Evolutionary conservation across 1,140 invertebrate genomes (phyloP).

Genomic region (Drosophila busckii): DNA sequence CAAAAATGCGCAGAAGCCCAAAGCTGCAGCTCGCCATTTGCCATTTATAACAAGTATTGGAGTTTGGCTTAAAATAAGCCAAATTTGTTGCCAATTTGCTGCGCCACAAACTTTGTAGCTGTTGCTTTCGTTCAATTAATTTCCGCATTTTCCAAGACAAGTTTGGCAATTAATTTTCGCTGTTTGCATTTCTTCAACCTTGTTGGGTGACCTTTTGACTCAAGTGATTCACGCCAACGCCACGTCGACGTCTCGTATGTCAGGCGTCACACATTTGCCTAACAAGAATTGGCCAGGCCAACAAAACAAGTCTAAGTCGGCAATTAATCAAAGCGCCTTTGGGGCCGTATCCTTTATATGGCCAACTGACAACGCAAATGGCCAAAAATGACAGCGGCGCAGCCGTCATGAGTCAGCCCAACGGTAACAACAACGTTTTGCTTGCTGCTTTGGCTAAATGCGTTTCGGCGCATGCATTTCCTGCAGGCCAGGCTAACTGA

Average conservation of each 20-base stretch:
- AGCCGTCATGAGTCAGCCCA: conserved; percentile 67
- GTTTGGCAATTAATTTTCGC: conserved; percentile 68
- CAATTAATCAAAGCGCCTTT: conserved; percentile 74
- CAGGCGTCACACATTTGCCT: conserved; percentile 46
- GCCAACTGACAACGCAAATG: conserved; percentile 70
- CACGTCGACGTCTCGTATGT: conserved; percentile 24
- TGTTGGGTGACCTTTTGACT: conserved; percentile 72
- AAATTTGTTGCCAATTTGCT: conserved; percentile 74
- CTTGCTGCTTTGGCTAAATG: conserved; percentile 52
- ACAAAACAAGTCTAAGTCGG: conserved; percentile 74
- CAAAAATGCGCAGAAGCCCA: conserved; percentile 74
- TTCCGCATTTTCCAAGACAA: conserved; percentile 73
- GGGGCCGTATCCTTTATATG: conserved; percentile 72
- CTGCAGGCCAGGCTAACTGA: conserved; percentile 28
- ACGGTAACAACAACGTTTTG: conserved; percentile 65
- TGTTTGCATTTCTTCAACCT: conserved; percentile 73
- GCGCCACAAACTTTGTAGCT: conserved; percentile 45
- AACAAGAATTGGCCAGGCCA: conserved; percentile 57
- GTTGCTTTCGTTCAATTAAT: conserved; percentile 64
- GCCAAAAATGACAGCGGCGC: conserved; percentile 67
- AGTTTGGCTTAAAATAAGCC: conserved; percentile 20
- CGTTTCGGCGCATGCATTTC: conserved; percentile 57
- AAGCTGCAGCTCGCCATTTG: conserved; percentile 40
- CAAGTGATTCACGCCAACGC: conserved; percentile 72
- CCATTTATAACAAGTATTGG: conserved; percentile 59